A percentile compares a stretch with the other conserved stretches of the same genome.
phyloP scores from a whole-genome alignment of 2,888 invertebrate genomes.

The Tridacna crocea region DNA sequence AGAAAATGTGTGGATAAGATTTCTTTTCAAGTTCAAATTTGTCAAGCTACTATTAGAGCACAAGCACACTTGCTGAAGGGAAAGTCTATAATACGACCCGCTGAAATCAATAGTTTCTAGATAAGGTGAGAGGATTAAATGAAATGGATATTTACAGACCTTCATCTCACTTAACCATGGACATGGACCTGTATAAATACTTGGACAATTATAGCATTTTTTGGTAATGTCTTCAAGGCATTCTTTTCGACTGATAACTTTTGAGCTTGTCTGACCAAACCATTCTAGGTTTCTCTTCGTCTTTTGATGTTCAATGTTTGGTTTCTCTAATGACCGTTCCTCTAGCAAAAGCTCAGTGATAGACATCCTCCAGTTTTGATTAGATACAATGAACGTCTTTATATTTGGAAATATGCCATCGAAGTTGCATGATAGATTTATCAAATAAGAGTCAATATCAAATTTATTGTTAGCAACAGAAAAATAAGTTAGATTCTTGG shows the following conservation, averaged over 20 bases:
- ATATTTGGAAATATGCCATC: background rate
- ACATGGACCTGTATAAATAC: background rate
- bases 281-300: no score
- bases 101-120: background rate
- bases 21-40: background rate
- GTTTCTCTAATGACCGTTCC: background rate
- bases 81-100: background rate
- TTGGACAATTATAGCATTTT: background rate
- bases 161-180: no score
- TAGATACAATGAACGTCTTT: background rate
- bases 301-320: background rate
- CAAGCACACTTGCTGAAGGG: background rate
- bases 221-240: no score
- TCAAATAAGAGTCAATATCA: background rate
- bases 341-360: background rate
- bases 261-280: no score
- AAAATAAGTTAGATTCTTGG: background rate
- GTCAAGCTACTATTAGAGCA: background rate
- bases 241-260: no score
- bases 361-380: constrained; percentile 3
- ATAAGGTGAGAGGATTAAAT: background rate
- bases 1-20: background rate
- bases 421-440: background rate
- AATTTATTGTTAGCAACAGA: background rate
- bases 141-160: background rate